Base-by-base conservation (phyloP, 2,797 vertebrate species). In the Apogon hyalosoma region DNA sequence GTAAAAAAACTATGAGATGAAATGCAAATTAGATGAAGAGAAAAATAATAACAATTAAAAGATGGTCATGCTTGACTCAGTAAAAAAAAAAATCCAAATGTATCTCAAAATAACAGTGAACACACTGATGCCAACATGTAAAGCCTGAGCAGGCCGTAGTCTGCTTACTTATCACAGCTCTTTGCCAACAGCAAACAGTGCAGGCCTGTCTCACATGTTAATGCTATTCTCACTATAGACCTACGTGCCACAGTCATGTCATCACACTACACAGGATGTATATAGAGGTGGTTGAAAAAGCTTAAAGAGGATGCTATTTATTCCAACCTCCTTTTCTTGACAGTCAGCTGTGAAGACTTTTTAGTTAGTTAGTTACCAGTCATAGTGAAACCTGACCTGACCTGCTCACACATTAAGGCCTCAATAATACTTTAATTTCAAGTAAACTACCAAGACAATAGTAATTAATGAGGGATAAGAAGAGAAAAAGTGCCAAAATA, bases 101-200 rank as follows among this genome's bases (percentile, higher is more conserved):
- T 4, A 57, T 14, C 42, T 57, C 8, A 63, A 43, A 24, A 3
- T 40, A 63, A 56, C 12, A 47, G 4, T 24, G 4, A 48, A 50
- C 18, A 67, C 13, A 18, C 9, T n/a, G 16, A 52, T 45, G 3
- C 58, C 13, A 49, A 18, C 0, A 4, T 69, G 49, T 3, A 31
- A 40, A 46, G 52, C 42, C 69, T 83, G 75, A 45, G 16, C 46
- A 67, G 52, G 79, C 62, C 33, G 5, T 28, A 51, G 33, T 68
- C 48, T 68, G 50, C 41, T 82, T 82, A 69, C 70, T 77, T 69
- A 66, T 90, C 69, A 62, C 87, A 82, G 15, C 60, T 68, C 14
- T 73, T 47, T 88, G 79, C 65, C 69, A 83, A 74, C 31, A 80
- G 67, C 66, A 88, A 89, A 88, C 62, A 86, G 54, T 60, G 40